These are phyloP conservation scores for Lasioglossum oenotherae DNA, from an alignment of 2,888 invertebrate genomes.

Conservation along the genomic window DNA sequence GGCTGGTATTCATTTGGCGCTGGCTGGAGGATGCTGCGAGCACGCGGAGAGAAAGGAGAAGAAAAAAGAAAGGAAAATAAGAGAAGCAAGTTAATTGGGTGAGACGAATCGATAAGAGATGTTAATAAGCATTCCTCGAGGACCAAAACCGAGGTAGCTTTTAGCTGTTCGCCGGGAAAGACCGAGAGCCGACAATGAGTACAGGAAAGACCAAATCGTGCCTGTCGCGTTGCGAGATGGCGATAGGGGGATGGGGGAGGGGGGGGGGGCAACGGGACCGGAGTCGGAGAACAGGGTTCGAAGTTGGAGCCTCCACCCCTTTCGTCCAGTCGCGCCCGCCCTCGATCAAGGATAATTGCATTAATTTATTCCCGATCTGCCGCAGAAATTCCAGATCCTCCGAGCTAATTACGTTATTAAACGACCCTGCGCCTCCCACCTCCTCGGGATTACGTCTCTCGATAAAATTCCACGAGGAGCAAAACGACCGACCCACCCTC, in stretches of 20 bases:
- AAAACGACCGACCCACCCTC: constrained; percentile 38
- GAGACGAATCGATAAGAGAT: constrained; percentile 68
- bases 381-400: constrained; percentile 76
- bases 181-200: constrained; percentile 38
- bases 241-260: not conserved
- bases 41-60: constrained; percentile 18
- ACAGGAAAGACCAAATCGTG: constrained; percentile 52
- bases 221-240: constrained; percentile 39
- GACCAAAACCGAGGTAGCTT: constrained; percentile 17
- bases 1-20: constrained; percentile 61
- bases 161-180: constrained; percentile 3
- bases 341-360: constrained; percentile 76
- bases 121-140: constrained; percentile 52
- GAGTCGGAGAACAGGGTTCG: not conserved
- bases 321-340: constrained; percentile 48
- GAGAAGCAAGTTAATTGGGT: constrained; percentile 74
- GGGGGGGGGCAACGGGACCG: not conserved
- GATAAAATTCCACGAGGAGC: constrained; percentile 65
- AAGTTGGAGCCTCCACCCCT: constrained; percentile 53
- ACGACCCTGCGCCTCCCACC: constrained; percentile 57
- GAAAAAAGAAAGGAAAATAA: not conserved
- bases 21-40: constrained; percentile 41
- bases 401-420: constrained; percentile 77
- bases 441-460: constrained; percentile 63
- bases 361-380: constrained; percentile 78